Evolutionary conservation across 2,113 vertebrate species (phyloP), one percentile per base, ranked within the genome.

Genomic region (Scopus umbretta): DNA sequence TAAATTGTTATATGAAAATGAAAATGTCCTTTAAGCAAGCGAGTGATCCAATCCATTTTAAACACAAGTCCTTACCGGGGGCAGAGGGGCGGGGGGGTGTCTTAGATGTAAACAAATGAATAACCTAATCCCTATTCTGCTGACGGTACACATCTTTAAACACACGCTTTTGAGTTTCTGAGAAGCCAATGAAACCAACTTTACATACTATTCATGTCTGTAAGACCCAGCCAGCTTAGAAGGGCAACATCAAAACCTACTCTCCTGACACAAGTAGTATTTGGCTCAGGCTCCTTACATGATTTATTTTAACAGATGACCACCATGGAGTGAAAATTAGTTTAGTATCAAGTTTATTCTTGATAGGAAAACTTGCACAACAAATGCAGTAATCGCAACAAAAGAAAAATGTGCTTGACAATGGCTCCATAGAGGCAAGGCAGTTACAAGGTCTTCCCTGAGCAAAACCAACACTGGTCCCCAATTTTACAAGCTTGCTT

Each of bases 41-140:
- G 2, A 76, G 34, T 52, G 71, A 68, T 79, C 30, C 27, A 42
- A 34, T 42, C 25, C 4, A 3, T 86, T 76, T 82, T 52, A 55
- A 71, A 61, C 18, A 59, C 7, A 53, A 55, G 16, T 65, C 45
- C 40, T 88, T 79, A n/a, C n/a, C n/a, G n/a, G n/a, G n/a, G n/a
- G n/a, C n/a, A n/a, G 13, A 13, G 13, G 22, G 3, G 10, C 16
- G 3, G 9, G 16, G 9, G 9, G 7, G 9, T 42, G 2, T 34
- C 23, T 88, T 61, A 55, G 13, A 56, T 25, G 5, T 50, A 73
- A 88, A 8, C 80, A 70, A 38, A 36, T 42, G 13, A 63, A 80
- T 68, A 62, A 50, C 11, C 26, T 3, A 13, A 6, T 59, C 56
- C 19, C 25, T 75, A 0, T 68, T 75, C 11, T 80, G 38, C 25